These are phyloP conservation scores for Copidosoma floridanum DNA, from an alignment of 1,140 invertebrate species.

Conservation along the genomic window DNA sequence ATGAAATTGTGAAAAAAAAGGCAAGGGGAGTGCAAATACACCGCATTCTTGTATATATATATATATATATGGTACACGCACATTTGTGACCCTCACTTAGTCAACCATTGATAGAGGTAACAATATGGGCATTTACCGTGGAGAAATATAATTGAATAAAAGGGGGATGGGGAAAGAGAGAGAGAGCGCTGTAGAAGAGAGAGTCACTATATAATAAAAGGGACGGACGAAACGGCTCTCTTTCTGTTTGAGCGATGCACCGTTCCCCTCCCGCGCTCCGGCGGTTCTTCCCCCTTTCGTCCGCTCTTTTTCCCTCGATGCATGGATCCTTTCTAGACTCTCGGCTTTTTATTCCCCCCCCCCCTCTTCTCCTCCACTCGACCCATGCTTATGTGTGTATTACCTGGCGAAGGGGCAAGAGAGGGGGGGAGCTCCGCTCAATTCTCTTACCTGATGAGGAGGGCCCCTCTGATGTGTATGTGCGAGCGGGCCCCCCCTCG, in stretches of 20 bases:
- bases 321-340: slow-evolving; percentile 54
- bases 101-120: slow-evolving; percentile 56
- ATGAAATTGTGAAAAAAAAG: no score
- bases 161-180: slow-evolving; percentile 28
- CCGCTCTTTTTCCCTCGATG: no score
- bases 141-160: slow-evolving; percentile 55
- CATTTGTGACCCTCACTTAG: slow-evolving; percentile 54
- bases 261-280: slow-evolving; percentile 13
- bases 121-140: slow-evolving; percentile 58
- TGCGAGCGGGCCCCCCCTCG: no score
- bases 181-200: no score
- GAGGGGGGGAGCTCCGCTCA: background rate
- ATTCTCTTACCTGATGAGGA: slow-evolving; percentile 24
- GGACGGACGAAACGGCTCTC: no score
- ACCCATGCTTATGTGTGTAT: no score
- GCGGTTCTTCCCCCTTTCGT: slow-evolving; percentile 44
- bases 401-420: background rate
- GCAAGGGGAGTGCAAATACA: slow-evolving; percentile 22
- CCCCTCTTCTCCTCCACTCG: slow-evolving; percentile 12
- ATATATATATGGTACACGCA: no score
- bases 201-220: no score
- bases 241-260: no score
- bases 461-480: slow-evolving; percentile 29
- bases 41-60: no score
- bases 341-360: slow-evolving; percentile 51